Conservation (phyloP, 1,140 invertebrate genomes). For the Mylabris phalerata region DNA sequence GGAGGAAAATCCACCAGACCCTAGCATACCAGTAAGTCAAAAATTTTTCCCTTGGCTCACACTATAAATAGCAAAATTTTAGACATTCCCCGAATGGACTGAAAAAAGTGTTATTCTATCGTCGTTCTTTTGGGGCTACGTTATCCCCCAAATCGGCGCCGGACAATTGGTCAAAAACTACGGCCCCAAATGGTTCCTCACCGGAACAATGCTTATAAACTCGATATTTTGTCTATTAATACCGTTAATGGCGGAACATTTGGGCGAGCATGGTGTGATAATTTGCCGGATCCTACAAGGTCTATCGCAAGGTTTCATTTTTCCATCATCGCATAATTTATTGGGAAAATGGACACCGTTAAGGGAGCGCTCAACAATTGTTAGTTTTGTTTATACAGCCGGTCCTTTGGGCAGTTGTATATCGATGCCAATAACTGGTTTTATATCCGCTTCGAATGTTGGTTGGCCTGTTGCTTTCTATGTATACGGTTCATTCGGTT, state of each 20-base stretch:
- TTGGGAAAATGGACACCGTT: slow-evolving; percentile 69
- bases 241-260: slow-evolving; percentile 39
- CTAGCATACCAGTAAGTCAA: slow-evolving; percentile 6
- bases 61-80: not conserved
- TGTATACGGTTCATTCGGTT: slow-evolving; percentile 54
- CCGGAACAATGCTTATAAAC: slow-evolving; percentile 47
- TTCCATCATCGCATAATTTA: slow-evolving; percentile 70
- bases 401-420: not conserved
- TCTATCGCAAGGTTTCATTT: slow-evolving; percentile 67
- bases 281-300: slow-evolving; percentile 65
- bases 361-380: slow-evolving; percentile 6
- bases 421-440: slow-evolving; percentile 51
- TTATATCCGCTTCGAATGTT: slow-evolving; percentile 49
- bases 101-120: slow-evolving; percentile 47
- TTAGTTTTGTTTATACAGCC: slow-evolving; percentile 16
- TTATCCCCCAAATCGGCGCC: slow-evolving; percentile 53
- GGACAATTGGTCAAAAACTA: slow-evolving; percentile 58
- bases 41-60: not conserved
- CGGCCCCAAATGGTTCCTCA: slow-evolving; percentile 57
- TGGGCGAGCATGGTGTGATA: slow-evolving; percentile 54
- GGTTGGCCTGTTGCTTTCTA: slow-evolving; percentile 77
- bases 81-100: slow-evolving; percentile 8
- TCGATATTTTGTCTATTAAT: slow-evolving; percentile 47
- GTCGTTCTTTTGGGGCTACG: slow-evolving; percentile 60
- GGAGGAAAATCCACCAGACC: not conserved